Evolutionary conservation across 2,113 vertebrate genomes (phyloP), one percentile per base, ranked within the genome.

Genomic region (Diadophis punctatus): DNA sequence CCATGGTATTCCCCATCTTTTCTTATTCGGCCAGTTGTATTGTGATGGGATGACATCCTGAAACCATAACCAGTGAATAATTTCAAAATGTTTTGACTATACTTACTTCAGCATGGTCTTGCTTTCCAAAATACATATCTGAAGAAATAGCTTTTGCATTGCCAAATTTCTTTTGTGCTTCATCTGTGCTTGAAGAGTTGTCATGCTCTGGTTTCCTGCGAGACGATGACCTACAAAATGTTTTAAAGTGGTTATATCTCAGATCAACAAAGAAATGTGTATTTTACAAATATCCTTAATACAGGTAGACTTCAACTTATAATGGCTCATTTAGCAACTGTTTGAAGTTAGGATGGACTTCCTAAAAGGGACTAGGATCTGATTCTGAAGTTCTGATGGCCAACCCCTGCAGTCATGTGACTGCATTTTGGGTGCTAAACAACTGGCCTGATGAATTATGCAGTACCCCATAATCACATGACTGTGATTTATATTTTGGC

Each of bases 81-180:
- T 12, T n/a, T 46, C 8, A 4, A 30, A 85, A 55, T 6, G 49
- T 2, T 89, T 56, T 90, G 49, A 1, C 6, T 23, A 43, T 39
- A 58, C 97, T 97, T 95, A 99, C 99, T 93, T 99, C 99, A 53
- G 98, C 96, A 53, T 97, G 96, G 88, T 98, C 98, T 91, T 98
- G 98, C 94, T 98, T 99, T 92, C 99, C 99, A 89, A 99, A 99
- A 96, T 98, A 99, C 99, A 99, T 99, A 92, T 99, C 99, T 39
- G 99, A 99, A 0, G 99, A 99, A 93, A 99, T 99, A 74, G 99
- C 98, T 97, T 98, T 99, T 89, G 97, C 97, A 0, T 98, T 96
- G 90, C 98, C 99, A 94, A 99, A 99, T 94, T 99, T 99, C 91
- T 97, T 98, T 95, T 98, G 99, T 51, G 99, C 99, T 51, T 99